A percentile compares a stretch with the other conserved stretches of the same genome.
Conservation (phyloP, 2,113 vertebrate species). For the Macaca mulatta region DNA sequence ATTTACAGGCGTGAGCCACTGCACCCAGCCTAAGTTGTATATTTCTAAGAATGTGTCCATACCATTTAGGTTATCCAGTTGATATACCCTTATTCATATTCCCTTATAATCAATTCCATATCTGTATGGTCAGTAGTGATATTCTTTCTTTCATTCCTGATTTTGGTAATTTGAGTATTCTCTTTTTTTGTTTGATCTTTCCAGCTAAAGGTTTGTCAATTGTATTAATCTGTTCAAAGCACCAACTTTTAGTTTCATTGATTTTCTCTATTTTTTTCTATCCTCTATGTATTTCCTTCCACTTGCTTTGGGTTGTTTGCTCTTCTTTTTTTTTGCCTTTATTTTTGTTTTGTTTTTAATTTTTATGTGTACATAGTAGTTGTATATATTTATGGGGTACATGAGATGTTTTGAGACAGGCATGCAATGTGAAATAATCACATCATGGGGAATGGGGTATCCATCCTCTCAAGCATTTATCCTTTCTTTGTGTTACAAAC, state of each 20-base stretch:
- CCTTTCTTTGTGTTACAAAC: too few species aligned
- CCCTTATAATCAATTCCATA: not conserved
- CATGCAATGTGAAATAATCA: too few species aligned
- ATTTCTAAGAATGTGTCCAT: slow-evolving; percentile 31
- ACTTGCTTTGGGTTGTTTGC: not conserved
- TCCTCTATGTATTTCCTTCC: slow-evolving; percentile 22
- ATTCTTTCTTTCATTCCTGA: not conserved
- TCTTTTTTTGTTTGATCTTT: not conserved
- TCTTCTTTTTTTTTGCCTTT: too few species aligned
- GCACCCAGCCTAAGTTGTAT: not conserved
- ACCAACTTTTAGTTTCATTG: not conserved
- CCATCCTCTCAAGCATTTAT: too few species aligned
- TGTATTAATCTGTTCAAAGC: not conserved
- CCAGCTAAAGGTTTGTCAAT: not conserved
- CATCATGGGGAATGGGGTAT: too few species aligned
- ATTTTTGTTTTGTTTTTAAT: too few species aligned
- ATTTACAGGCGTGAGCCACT: too few species aligned
- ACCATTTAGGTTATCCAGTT: slow-evolving; percentile 13
- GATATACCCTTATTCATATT: not conserved
- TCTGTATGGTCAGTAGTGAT: not conserved
- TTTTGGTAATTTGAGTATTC: slow-evolving; percentile 37
- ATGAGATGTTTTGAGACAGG: too few species aligned
- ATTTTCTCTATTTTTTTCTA: slow-evolving; percentile 7
- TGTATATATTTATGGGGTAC: too few species aligned
- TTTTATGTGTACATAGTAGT: too few species aligned